Evolutionary conservation across 2,113 vertebrate genomes (phyloP), one percentile per base, ranked within the genome.

Genomic region (Triplophysa rosa): DNA sequence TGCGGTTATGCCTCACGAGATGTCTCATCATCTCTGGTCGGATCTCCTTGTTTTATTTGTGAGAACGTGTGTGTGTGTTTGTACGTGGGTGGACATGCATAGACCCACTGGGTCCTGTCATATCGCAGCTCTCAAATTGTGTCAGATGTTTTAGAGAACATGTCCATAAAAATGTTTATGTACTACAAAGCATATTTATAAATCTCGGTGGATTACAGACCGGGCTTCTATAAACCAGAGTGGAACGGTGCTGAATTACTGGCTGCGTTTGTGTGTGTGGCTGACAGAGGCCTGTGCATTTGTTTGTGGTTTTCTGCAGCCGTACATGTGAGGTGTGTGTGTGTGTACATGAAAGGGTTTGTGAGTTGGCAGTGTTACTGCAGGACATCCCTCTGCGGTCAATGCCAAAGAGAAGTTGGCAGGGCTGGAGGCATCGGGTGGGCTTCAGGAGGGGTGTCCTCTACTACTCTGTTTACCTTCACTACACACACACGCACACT

Each of bases 381-480:
- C 67, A 87, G 90, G 93, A 94, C 94, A 92, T 95, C 93, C 93
- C 89, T 92, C 89, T 92, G 92, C 92, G 91, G 87, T 89, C 82
- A 81, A 85, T 94, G 94, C 93, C 93, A 90, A 90, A 91, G 89
- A 90, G 82, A 83, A 92, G 89, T 93, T 95, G 94, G 92, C 84
- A 89, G 86, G 89, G 88, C 91, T 91, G 82, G 89, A 90, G 79
- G 89, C 87, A 87, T 75, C 61, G 87, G 74, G 59, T 82, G 82
- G 83, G 68, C 79, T 77, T 67, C 71, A 79, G 80, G 85, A 90
- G 84, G 74, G 90, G 88, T 90, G 89, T 88, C 88, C 79, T 88
- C 91, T 91, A 84, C 83, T 81, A 81, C 79, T 79, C 64, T 81
- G 80, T 82, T 84, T 84, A 82, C 80, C 70, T 82, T 81, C 70